phyloP scores from a whole-genome alignment of 2,888 invertebrate genomes.

The Chrysodeixis includens region DNA sequence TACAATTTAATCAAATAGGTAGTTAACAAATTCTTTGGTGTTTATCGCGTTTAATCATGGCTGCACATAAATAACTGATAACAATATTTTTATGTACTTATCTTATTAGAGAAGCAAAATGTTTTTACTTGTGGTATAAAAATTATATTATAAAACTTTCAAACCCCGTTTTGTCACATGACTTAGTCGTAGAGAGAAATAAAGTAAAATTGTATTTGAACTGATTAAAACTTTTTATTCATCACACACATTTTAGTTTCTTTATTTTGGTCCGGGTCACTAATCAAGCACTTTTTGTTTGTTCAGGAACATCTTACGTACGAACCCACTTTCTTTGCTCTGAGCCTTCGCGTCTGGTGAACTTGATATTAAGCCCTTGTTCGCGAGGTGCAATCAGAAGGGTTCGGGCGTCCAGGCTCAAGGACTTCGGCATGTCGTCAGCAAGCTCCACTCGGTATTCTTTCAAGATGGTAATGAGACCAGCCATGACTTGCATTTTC shows the following conservation, averaged over 20 bases:
- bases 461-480: constrained; percentile 67
- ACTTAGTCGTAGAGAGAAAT: no score
- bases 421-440: constrained; percentile 54
- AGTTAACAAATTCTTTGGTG: background rate
- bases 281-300: background rate
- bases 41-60: background rate
- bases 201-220: no score
- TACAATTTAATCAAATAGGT: no score
- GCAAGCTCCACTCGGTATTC: constrained; percentile 67
- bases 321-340: constrained; percentile 8
- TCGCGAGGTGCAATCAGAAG: constrained; percentile 41
- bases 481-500: constrained; percentile 71
- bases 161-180: no score
- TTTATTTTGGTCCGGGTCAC: background rate
- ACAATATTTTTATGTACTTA: background rate
- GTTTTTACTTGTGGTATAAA: no score
- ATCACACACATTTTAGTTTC: background rate
- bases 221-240: background rate
- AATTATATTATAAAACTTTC: no score
- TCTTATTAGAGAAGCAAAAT: background rate
- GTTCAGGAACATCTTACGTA: background rate
- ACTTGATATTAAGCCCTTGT: constrained; percentile 42
- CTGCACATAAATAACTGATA: background rate
- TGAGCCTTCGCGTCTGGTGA: constrained; percentile 29
- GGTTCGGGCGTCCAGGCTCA: constrained; percentile 47